Base-by-base conservation (phyloP, 2,113 vertebrate species). In the zebrafish (Danio rerio) region DNA sequence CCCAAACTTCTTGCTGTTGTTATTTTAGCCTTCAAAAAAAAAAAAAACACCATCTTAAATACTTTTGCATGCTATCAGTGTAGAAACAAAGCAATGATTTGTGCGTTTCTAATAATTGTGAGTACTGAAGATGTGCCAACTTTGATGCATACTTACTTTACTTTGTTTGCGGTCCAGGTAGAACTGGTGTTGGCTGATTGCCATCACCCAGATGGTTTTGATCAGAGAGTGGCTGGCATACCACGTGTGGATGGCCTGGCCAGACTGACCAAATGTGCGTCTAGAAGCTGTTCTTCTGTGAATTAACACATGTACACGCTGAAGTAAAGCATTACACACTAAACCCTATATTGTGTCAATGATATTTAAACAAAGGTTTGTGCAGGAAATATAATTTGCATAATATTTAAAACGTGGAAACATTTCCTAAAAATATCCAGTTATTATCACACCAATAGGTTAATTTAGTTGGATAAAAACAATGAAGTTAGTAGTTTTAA, bases 181-280 rank as follows among this genome's bases (percentile, higher is more conserved):
- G 87, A 99, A 99, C 89, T 99, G 98, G 90, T 99, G 98, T 83
- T 99, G 98, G 93, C 98, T 99, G 89, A 99, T 99, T 86, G 98
- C 98, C 98, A 99, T 99, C 83, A 94, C 96, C 98, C 98, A 99
- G 93, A 99, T 98, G 94, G 96, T 98, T 85, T 98, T 99, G 94
- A 99, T 99, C 91, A 99, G 93, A 85, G 97, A 96, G 65, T 97
- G 95, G 93, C 95, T 97, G 82, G 98, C 98, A 96, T 99, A 99
- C 98, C 98, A 99, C 0, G 98, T 94, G 85, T 98, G 96, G 82
- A 99, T 98, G 63, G 96, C 95, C 82, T 98, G 93, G 56, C 96
- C 95, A 0, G 95, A 94, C 90, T 99, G 98, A 65, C 97, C 96
- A 84, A 99, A 98, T 1, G 97, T 96, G 79, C 95, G 94, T 89